Base-by-base conservation (phyloP, 1,140 invertebrate genomes). In the Trachymyrmex cornetzi region DNA sequence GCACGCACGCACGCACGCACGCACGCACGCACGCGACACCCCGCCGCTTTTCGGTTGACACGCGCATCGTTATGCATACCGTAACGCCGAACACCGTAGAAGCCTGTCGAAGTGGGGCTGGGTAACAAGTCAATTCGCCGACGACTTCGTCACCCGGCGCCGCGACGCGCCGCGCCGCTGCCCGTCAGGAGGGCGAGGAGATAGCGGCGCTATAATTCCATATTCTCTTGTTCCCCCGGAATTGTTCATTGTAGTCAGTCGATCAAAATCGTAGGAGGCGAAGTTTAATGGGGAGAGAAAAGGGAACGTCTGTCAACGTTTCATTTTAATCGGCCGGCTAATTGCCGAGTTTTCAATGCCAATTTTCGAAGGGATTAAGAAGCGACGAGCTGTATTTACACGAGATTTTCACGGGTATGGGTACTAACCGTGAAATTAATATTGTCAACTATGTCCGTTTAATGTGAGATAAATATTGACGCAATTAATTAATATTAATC, bases 81-180 rank as follows among this genome's bases (percentile, higher is more conserved):
- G 38, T 30, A 77, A 50, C 59, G 59, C 11, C 22, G 34, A 64
- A 27, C 24, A 16, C 38, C 61, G 44, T 30, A 48, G 77, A 11
- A 79, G 19, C 72, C 38, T 38, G 38, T 79, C 59, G 61, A 48
- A 50, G 63, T 50, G 38, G 77, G 55, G 1, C 16, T 2, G 57
- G 38, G 30, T 74, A 74, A 84, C 80, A 61, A 74, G 80, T 84
- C 80, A 84, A 84, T 84, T 75, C 69, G 27, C 69, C 55, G 27
- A n/a, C 27, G 69, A 34, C 71, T 74, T 34, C 38, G 80, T 69
- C 30, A 55, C 48, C 74, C 48, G 48, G 48, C 22, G 24, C 44
- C 24, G 30, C 22, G 24, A 27, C 24, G 30, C 34, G 24, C 44
- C 24, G 48, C 34, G 24, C 44, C 19, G 19, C 7, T 38, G 57